Evolutionary conservation across 2,888 invertebrate species (phyloP), one percentile per base, ranked within the genome.

Genomic region (Cheilosia grossa): DNA sequence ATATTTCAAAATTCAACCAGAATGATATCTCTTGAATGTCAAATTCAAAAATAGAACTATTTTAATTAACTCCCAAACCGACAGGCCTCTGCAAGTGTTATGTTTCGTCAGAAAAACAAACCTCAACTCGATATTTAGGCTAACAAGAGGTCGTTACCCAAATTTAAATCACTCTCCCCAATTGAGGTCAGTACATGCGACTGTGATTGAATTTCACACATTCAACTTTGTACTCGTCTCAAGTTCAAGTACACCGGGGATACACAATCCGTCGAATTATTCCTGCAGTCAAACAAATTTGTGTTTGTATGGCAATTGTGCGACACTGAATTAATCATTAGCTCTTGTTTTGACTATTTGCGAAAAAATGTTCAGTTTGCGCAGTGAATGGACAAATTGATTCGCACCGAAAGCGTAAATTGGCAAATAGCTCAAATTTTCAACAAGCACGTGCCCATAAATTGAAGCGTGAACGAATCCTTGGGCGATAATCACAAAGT

Each of bases 341-440:
- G 15, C 33, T 54, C 44, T 69, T 69, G 44, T 53, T 54, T 67
- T 42, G 42, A 27, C 30, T 42, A 66, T 17, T 66, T 24, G 24
- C 9, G 27, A 40, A 40, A 53, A 66, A 51, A 13, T n/a, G n/a
- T n/a, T 66, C 42, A 53, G 54, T 54, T 54, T 54, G 54, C 9
- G 27, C 15, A 30, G 27, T 67, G 53, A 13, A 13, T 4, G 37
- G 37, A 13, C 37, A 37, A 37, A 13, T 37, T 37, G 4, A 13
- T 37, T 10, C 37, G 13, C 37, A 13, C 13, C 13, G 13, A 37
- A 13, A 13, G 13, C 37, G 37, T 37, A 4, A 13, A 37, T 37
- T 37, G 37, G 13, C 37, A 37, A 37, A 37, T 37, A 37, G 37
- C 13, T 37, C 37, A 37, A 13, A 13, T 37, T 37, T 37, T 3